Conservation (phyloP, 2,113 vertebrate species). For the Anser cygnoides region DNA sequence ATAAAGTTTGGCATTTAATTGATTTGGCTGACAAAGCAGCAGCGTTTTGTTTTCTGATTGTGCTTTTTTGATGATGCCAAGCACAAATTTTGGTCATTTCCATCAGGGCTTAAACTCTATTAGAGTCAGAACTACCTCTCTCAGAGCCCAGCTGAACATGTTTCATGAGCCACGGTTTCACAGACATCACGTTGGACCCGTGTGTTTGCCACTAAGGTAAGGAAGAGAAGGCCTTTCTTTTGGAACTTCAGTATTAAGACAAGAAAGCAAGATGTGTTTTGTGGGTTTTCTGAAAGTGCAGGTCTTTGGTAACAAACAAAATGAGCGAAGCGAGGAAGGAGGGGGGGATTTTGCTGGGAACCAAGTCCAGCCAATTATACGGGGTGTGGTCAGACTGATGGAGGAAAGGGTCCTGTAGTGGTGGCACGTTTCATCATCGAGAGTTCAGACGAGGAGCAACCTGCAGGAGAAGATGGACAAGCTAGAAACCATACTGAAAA, state of each 20-base stretch:
- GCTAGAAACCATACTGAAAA: not conserved
- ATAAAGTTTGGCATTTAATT: conserved; percentile 40
- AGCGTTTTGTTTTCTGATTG: not conserved
- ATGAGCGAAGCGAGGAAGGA: conserved; percentile 44
- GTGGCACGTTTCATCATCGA: conserved; percentile 84
- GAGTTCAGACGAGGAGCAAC: conserved; percentile 96
- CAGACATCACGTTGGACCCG: not conserved
- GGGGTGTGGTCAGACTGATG: conserved; percentile 58
- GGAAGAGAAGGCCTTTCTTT: conserved; percentile 26
- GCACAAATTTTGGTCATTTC: conserved; percentile 43
- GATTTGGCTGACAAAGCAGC: conserved; percentile 9
- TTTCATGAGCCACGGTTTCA: not conserved
- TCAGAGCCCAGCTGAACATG: not conserved
- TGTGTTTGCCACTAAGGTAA: not conserved
- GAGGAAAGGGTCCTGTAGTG: not conserved
- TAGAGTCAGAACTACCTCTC: not conserved
- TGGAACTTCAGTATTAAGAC: not conserved
- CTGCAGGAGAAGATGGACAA: conserved; percentile 64
- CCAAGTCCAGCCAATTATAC: not conserved
- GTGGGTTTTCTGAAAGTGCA: conserved; percentile 78
- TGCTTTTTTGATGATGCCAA: not conserved
- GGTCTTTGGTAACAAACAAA: conserved; percentile 80
- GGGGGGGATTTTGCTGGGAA: not conserved
- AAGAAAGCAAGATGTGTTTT: conserved; percentile 25
- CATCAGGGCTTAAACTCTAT: not conserved